Base-by-base conservation (phyloP, 2,113 vertebrate species). In the Spilogale gracilis region DNA sequence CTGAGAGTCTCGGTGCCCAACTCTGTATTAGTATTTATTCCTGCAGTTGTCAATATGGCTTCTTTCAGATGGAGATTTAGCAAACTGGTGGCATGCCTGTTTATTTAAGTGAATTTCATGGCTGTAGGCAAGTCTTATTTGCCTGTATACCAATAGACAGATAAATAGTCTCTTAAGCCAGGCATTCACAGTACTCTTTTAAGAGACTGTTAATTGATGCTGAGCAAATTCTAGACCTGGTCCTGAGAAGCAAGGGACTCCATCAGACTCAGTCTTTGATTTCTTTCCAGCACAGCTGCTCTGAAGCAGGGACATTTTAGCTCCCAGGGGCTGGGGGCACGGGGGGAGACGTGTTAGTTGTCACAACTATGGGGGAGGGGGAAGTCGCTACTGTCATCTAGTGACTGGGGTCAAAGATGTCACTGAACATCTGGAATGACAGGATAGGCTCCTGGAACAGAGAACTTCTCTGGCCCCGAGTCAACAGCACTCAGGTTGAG, bases 1-100 rank as follows among this genome's bases (percentile, higher is more conserved):
- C 65, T 94, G 48, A 96, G 81, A n/a, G 91, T 8, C 38, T 95
- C 81, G 38, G 32, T 73, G 50, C 5, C 54, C 87, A 50, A 25
- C 13, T 97, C 52, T 69, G 84, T 56, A 69, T 45, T 81, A 27
- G 61, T 76, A 56, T 96, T 96, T 93, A 32, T 65, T 96, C 9
- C 11, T 91, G 61, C 76, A 94, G 87, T 48, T 94, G 61, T 85
- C 96, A 96, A 82, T 60, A 65, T 58, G 56, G 50, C 78, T 83
- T 30, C 38, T 94, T 97, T 95, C 65, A 88, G 58, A 23, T 69
- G 45, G 85, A 92, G 83, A 97, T 96, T 91, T 91, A 97, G 79
- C 50, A 95, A 94, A 74, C 63, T 63, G 65, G 76, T 54, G 58
- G 9, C 76, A 5, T 65, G 38, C 71, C 4, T n/a, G 3, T 89